Conservation (phyloP, 2,113 vertebrate genomes). For the Fregetta grallaria region DNA sequence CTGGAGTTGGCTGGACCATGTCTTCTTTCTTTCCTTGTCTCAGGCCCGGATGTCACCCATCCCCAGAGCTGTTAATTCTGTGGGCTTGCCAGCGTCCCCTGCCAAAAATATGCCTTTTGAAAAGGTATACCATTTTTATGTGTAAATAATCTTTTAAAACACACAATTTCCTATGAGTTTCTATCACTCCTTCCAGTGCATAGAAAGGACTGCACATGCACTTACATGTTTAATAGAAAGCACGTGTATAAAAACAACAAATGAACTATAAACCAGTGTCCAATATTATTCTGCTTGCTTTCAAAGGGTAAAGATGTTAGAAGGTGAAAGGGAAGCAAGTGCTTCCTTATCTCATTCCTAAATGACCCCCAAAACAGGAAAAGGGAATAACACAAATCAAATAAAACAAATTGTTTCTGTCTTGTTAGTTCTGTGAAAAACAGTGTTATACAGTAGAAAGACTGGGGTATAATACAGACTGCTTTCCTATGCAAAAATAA, state of each 20-base stretch:
- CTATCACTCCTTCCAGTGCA: background rate
- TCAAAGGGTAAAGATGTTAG: background rate
- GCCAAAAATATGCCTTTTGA: background rate
- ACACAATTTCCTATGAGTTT: background rate
- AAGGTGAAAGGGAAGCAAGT: background rate
- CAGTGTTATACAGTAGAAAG: background rate
- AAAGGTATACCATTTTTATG: background rate
- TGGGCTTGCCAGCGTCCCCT: rapidly evolving
- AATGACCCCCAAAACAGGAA: background rate
- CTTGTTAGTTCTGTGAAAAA: background rate
- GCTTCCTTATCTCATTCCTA: background rate
- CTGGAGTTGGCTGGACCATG: background rate
- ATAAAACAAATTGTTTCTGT: background rate
- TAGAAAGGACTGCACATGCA: background rate
- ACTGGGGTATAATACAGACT: background rate
- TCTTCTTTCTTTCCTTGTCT: background rate
- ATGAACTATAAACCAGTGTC: background rate
- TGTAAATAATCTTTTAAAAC: background rate
- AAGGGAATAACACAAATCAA: background rate
- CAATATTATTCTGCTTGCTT: background rate
- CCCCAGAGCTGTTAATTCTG: background rate
- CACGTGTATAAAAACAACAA: background rate
- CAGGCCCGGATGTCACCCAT: background rate
- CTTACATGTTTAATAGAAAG: background rate
- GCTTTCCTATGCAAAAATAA: background rate